Base-by-base conservation (phyloP, 2,888 invertebrate species). In the Odontomyia ornata region DNA sequence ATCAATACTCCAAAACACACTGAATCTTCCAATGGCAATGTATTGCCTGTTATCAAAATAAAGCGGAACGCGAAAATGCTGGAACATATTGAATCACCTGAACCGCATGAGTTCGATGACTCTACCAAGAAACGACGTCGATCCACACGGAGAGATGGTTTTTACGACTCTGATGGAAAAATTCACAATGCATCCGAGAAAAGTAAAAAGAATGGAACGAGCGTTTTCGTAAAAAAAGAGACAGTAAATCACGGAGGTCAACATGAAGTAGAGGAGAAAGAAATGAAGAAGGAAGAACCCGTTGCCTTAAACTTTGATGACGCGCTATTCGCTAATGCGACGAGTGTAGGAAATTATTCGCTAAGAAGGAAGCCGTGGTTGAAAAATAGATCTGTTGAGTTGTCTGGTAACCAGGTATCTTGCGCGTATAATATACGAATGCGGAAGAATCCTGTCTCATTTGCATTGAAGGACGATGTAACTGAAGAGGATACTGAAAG, bases 281-380 rank as follows among this genome's bases (percentile, higher is more conserved):
- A 36, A 3, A 9, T 36, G 9, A 9, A 36, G 3, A 36, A 9
- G 3, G 36, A 3, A 36, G 36, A 36, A 36, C 3, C 36, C 9
- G 5, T 9, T n/a, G n/a, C n/a, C n/a, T n/a, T n/a, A n/a, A n/a
- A n/a, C 3, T 36, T 36, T 36, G 36, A 36, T 36, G 36, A 36
- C 36, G 5, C 36, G 36, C 36, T 3, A 36, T 9, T 36, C 36
- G 36, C 36, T 36, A 9, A 36, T 36, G 36, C 9, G 9, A 9
- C 36, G 9, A 36, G 3, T 3, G 9, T 36, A 3, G 47, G 15
- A 3, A 47, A 69, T n/a, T 47, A 47, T 46, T 46, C 69, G 23
- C 69, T 47, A 25, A 5, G 47, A 30, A 46, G 25, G 15, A 69
- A 69, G 25, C 69, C 69, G 1, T 69, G 47, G 69, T 4, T 69